phyloP scores from a whole-genome alignment of 2,888 invertebrate species.

The Apoda limacodes region DNA sequence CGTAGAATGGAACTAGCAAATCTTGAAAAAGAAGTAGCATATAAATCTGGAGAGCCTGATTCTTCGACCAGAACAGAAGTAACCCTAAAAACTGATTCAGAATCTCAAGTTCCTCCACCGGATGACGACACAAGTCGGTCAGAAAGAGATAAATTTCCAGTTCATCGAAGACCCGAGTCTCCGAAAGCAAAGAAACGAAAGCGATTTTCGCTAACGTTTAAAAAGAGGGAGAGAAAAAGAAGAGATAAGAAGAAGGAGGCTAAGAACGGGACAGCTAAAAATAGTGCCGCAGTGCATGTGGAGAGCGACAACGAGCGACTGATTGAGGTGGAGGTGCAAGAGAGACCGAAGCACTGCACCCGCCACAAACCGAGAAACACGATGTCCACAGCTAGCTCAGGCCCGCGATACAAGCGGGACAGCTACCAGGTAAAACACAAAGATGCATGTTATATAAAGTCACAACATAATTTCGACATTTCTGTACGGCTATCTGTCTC shows the following conservation, averaged over 20 bases:
- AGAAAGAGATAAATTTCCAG: slow-evolving; percentile 51
- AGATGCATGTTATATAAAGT: slow-evolving; percentile 6
- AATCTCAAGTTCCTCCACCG: slow-evolving; percentile 47
- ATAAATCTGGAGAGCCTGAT: slow-evolving; percentile 50
- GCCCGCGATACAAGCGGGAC: slow-evolving; percentile 66
- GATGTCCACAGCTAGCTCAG: slow-evolving; percentile 53
- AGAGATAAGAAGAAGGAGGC: slow-evolving; percentile 52
- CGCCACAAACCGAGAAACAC: slow-evolving; percentile 51
- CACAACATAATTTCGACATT: too few species aligned
- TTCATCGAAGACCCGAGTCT: slow-evolving; percentile 49
- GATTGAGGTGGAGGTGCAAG: slow-evolving; percentile 46
- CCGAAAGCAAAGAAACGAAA: slow-evolving; percentile 61
- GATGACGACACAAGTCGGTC: slow-evolving; percentile 62
- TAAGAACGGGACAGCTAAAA: slow-evolving; percentile 44
- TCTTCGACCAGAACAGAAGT: slow-evolving; percentile 54
- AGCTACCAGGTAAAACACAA: slow-evolving; percentile 56
- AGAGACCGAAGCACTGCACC: slow-evolving; percentile 39
- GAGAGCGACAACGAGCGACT: slow-evolving; percentile 61
- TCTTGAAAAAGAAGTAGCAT: slow-evolving; percentile 60
- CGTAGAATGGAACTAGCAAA: slow-evolving; percentile 58
- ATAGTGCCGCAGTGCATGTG: slow-evolving; percentile 37
- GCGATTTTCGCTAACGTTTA: slow-evolving; percentile 57
- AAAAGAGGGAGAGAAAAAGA: slow-evolving; percentile 58
- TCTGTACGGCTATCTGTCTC: too few species aligned
- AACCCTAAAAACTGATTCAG: slow-evolving; percentile 54